phyloP scores from a whole-genome alignment of 2,113 vertebrate species.

The Motacilla alba region DNA sequence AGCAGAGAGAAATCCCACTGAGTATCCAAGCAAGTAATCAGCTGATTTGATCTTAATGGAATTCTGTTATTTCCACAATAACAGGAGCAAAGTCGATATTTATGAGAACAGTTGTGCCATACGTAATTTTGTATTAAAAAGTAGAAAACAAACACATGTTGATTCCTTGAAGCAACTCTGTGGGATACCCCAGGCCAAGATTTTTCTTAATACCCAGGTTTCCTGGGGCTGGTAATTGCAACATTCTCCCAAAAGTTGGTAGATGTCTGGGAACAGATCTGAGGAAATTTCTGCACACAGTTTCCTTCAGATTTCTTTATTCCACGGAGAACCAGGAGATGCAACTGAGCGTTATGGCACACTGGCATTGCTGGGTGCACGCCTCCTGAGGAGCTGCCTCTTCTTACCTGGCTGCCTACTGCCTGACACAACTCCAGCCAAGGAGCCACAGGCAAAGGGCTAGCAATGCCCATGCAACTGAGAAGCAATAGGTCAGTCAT shows the following conservation, averaged over 20 bases:
- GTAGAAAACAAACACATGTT: not conserved
- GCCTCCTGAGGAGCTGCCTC: not conserved
- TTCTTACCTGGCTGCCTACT: not conserved
- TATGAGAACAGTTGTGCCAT: not conserved
- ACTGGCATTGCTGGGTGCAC: not conserved
- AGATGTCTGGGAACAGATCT: not conserved
- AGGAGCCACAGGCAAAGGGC: not conserved
- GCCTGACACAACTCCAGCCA: not conserved
- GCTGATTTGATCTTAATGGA: not conserved
- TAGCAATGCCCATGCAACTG: not conserved
- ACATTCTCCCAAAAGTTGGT: not conserved
- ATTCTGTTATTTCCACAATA: not conserved
- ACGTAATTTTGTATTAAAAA: not conserved
- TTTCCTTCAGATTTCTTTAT: not conserved
- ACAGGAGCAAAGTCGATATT: not conserved
- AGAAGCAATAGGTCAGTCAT: not conserved
- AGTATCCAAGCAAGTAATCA: not conserved
- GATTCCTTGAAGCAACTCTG: not conserved
- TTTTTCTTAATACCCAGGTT: not conserved
- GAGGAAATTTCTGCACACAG: not conserved
- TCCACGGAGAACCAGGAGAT: not conserved
- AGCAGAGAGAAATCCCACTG: not conserved
- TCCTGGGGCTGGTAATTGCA: not conserved
- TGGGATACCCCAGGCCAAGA: not conserved
- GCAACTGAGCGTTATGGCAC: accelerated